These are phyloP conservation scores for Nasonia longicornis DNA, from an alignment of 1,140 invertebrate species.

Conservation along the genomic window DNA sequence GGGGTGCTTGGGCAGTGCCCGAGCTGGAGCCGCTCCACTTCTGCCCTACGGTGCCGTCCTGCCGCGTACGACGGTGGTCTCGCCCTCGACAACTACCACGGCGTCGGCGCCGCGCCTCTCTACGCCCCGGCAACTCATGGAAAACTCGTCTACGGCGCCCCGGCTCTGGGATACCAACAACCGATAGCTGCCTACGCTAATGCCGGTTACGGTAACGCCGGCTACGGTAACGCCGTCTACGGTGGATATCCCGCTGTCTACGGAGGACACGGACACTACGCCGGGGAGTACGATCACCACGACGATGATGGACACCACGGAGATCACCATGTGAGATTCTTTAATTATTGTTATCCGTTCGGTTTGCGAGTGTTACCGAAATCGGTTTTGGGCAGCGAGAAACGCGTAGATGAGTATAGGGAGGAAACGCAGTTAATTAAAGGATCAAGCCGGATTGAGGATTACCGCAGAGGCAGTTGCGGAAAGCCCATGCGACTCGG, in stretches of 20 bases:
- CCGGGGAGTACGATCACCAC: slow-evolving; percentile 12
- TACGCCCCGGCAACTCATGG: slow-evolving; percentile 21
- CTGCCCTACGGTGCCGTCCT: neutral
- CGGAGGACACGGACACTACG: slow-evolving; percentile 40
- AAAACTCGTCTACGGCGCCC: slow-evolving; percentile 48
- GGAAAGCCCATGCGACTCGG: neutral
- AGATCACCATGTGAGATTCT: neutral
- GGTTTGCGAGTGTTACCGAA: no score
- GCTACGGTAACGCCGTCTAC: slow-evolving; percentile 23
- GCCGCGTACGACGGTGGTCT: slow-evolving; percentile 23
- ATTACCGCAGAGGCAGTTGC: slow-evolving; percentile 1
- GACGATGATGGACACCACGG: slow-evolving; percentile 52
- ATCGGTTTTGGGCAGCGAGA: no score
- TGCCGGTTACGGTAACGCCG: neutral
- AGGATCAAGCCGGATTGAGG: slow-evolving; percentile 6
- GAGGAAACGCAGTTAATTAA: neutral
- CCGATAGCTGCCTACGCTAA: slow-evolving; percentile 20
- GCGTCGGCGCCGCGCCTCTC: neutral
- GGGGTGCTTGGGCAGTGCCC: neutral
- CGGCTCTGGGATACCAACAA: slow-evolving; percentile 28
- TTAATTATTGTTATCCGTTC: neutral
- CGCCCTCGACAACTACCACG: slow-evolving; percentile 28
- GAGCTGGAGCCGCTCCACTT: slow-evolving; percentile 5
- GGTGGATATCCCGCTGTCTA: slow-evolving; percentile 32
- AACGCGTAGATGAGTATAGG: neutral